These are phyloP conservation scores for Harpalus rufipes DNA, from an alignment of 2,888 invertebrate species.

Conservation along the genomic window DNA sequence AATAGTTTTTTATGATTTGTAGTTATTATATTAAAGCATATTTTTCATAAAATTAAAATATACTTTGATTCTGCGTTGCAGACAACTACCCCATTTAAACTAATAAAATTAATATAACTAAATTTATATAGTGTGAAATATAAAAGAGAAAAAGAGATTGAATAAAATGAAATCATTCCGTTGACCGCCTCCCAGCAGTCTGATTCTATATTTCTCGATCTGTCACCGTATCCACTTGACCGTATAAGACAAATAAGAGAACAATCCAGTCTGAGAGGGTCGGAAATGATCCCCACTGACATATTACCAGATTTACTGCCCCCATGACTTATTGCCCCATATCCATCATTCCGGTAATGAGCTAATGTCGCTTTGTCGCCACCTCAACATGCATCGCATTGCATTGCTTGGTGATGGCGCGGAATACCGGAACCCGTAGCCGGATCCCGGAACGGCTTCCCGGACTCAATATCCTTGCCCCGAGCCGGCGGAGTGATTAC, in stretches of 20 bases:
- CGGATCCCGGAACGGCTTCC: conserved; percentile 1
- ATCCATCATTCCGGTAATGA: conserved; percentile 46
- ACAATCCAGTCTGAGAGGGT: background rate
- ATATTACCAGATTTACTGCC: conserved; percentile 30
- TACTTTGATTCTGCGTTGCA: too few species aligned
- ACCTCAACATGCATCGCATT: conserved; percentile 8
- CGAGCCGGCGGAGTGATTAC: conserved; percentile 56
- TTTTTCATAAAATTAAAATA: too few species aligned
- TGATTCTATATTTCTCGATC: background rate
- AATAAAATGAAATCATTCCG: too few species aligned
- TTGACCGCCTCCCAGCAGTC: too few species aligned
- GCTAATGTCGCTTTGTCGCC: conserved; percentile 21
- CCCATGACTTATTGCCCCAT: conserved; percentile 28
- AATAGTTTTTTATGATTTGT: too few species aligned
- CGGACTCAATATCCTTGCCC: conserved; percentile 58
- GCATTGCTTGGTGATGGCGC: conserved; percentile 4
- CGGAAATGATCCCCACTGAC: conserved; percentile 34
- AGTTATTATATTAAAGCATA: too few species aligned
- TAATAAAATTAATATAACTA: too few species aligned
- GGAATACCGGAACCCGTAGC: conserved; percentile 45
- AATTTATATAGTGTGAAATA: too few species aligned
- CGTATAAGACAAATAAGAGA: conserved; percentile 1
- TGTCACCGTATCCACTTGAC: background rate
- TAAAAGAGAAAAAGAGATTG: too few species aligned
- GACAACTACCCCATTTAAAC: too few species aligned